Evolutionary conservation across 1,140 invertebrate genomes (phyloP).

Genomic region (Drosophila leontia): DNA sequence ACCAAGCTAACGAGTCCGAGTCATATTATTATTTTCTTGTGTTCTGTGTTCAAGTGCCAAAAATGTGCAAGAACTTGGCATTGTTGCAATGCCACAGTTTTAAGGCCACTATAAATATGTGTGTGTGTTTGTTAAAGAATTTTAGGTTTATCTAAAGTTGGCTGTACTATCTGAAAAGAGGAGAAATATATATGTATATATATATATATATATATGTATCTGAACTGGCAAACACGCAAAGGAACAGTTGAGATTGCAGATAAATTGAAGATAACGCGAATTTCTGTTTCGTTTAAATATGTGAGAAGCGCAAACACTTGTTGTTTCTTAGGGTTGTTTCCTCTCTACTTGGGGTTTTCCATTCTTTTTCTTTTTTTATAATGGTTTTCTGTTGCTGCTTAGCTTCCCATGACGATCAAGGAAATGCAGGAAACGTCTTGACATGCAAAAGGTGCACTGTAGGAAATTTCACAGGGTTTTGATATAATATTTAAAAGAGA

Average conservation of each 20-base stretch:
- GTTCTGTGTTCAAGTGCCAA: constrained; percentile 39
- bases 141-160: constrained; percentile 30
- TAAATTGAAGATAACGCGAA: constrained; percentile 54
- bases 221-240: constrained; percentile 11
- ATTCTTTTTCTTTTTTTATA: constrained; percentile 3
- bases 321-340: constrained; percentile 44
- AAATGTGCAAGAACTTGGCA: constrained; percentile 16
- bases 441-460: constrained; percentile 34
- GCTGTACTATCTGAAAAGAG: constrained; percentile 17
- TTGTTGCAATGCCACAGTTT: constrained; percentile 32
- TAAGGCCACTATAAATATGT: constrained; percentile 5
- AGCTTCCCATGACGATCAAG: constrained; percentile 73
- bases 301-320: constrained; percentile 35
- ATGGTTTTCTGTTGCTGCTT: constrained; percentile 53
- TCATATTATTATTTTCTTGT: constrained; percentile 29
- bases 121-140: constrained; percentile 9
- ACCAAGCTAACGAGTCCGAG: background rate
- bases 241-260: constrained; percentile 43
- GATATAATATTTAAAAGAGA: background rate
- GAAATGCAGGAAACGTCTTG: constrained; percentile 64
- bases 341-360: constrained; percentile 1
- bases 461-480: background rate
- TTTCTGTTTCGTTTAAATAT: constrained; percentile 44
- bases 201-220: constrained; percentile 18
- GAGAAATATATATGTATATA: constrained; percentile 10